phyloP scores from a whole-genome alignment of 2,113 vertebrate genomes.

The Rutilus rutilus region DNA sequence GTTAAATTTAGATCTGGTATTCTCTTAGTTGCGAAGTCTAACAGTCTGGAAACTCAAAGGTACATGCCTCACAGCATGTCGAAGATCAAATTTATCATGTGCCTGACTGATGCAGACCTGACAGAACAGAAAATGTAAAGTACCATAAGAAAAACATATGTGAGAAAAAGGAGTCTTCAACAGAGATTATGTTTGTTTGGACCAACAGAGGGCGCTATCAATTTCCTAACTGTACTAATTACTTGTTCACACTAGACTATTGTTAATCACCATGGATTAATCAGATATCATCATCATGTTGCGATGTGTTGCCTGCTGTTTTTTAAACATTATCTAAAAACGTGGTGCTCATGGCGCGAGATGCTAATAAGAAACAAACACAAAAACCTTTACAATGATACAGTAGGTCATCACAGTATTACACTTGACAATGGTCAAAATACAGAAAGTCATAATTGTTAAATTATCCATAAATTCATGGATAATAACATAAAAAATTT shows the following conservation, averaged over 20 bases:
- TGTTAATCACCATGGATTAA: no score
- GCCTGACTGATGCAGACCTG: neutral
- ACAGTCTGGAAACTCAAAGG: constrained; percentile 3
- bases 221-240: neutral
- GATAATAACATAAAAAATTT: no score
- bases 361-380: no score
- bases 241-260: neutral
- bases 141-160: neutral
- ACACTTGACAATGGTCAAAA: no score
- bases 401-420: no score
- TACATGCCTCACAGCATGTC: constrained; percentile 12
- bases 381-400: no score
- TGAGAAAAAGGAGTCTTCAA: neutral
- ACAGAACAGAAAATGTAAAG: neutral
- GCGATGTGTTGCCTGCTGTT: no score
- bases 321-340: no score
- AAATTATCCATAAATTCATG: no score
- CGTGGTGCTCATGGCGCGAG: no score
- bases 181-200: neutral
- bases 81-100: neutral
- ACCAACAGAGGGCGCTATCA: neutral
- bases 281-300: no score
- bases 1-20: constrained; percentile 52
- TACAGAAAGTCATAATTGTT: no score
- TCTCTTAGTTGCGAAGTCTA: constrained; percentile 1